Evolutionary conservation across 2,113 vertebrate genomes (phyloP).

Genomic region (Megaleporinus macrocephalus): DNA sequence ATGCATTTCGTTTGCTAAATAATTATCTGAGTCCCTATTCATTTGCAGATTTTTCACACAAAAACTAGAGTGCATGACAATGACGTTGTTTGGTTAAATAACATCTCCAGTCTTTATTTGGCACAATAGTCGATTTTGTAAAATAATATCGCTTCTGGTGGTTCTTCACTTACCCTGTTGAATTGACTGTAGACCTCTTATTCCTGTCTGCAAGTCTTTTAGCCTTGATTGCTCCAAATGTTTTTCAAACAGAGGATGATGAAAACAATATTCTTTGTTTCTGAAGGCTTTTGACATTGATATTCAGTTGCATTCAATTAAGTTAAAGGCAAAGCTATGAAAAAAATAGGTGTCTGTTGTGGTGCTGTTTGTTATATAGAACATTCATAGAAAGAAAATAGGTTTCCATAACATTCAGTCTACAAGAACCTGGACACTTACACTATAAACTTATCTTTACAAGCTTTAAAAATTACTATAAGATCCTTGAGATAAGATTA

Average conservation of each 20-base stretch:
- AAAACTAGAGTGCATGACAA: constrained; percentile 65
- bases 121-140: constrained; percentile 69
- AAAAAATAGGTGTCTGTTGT: background rate
- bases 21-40: constrained; percentile 71
- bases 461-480: no score
- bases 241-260: background rate
- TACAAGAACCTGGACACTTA: no score
- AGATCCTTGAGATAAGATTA: no score
- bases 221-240: background rate
- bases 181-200: background rate
- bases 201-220: background rate
- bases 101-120: constrained; percentile 63
- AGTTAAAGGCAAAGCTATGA: background rate
- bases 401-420: no score
- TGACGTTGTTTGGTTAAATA: constrained; percentile 61
- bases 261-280: background rate
- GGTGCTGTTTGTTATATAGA: no score
- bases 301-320: background rate
- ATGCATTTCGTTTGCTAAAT: constrained; percentile 73
- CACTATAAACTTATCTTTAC: no score
- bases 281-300: background rate
- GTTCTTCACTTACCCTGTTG: background rate
- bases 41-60: constrained; percentile 73
- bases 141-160: constrained; percentile 37
- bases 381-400: no score